Base-by-base conservation (phyloP, 2,113 vertebrate species). In the Xiphophorus couchianus region DNA sequence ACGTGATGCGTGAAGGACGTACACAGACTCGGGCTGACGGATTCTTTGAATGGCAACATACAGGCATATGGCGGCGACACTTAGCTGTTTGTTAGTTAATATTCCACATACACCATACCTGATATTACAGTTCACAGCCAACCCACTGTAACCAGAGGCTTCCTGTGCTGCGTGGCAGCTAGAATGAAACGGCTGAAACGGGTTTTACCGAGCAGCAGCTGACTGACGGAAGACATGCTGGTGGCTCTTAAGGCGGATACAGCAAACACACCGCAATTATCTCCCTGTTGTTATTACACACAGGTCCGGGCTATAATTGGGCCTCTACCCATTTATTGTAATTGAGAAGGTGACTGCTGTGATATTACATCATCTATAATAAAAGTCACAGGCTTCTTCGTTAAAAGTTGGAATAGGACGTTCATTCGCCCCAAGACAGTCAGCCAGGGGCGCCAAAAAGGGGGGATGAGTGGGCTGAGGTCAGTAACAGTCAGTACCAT, bases 261-360 rank as follows among this genome's bases (percentile, higher is more conserved):
- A 85, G 84, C 83, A 85, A 90, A 89, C 82, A 81, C 75, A 73
- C 76, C 80, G 84, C 89, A 91, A 92, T 93, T 91, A 93, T 92
- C 89, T 88, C 88, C 86, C 87, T 71, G 91, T 94, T 71, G 91
- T 94, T 93, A 92, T 92, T 88, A 73, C 86, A 89, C 78, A 85
- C 89, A 88, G 86, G 83, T 87, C 90, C 75, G 65, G 65, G 76
- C 82, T 88, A 73, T 91, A 92, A 94, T 92, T 92, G 88, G 88
- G 80, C 78, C 81, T 83, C 82, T 80, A 74, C 83, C 78, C 83
- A 71, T 84, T 86, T 78, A 69, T 68, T 48, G 44, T 19, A 17
- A 17, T 19, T 48, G 12, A 84, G 64, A 6, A 58, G 44, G 75
- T 84, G 66, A 42, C 66, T 75, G 84, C 35, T 74, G 60, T 63